Evolutionary conservation across 1,140 invertebrate species (phyloP).

Genomic region (Panagrolaimus sp.): DNA sequence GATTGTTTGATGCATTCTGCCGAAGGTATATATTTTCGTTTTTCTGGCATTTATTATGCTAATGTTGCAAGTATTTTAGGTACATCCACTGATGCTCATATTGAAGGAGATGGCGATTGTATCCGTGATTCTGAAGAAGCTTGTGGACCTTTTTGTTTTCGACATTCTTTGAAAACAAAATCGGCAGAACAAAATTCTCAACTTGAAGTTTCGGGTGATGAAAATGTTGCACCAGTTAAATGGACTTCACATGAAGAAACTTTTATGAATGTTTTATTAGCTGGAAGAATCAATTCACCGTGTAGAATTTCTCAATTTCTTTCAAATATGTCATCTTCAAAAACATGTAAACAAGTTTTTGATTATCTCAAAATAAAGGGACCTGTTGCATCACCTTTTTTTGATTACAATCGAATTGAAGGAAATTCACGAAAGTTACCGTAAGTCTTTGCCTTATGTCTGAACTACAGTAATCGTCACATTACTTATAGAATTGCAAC

Average conservation of each 20-base stretch:
- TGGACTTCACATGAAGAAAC: not conserved
- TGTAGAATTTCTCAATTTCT: not conserved
- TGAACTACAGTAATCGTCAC: not conserved
- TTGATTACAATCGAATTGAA: not conserved
- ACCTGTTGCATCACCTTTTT: not conserved
- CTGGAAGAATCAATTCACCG: not conserved
- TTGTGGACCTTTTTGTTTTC: not conserved
- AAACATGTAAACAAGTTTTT: not conserved
- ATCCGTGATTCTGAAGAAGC: not conserved
- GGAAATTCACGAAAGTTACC: not conserved
- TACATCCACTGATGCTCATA: not conserved
- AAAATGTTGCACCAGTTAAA: not conserved
- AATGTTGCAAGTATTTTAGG: not conserved
- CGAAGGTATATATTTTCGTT: no score
- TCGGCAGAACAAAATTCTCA: no score
- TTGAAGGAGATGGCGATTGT: slow-evolving; percentile 9
- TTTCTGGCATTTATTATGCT: not conserved
- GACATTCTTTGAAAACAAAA: not conserved
- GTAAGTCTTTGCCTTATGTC: not conserved
- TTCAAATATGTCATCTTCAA: not conserved
- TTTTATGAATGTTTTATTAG: not conserved
- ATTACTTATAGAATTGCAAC: not conserved
- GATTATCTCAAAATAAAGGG: not conserved
- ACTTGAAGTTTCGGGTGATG: no score
- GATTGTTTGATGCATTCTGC: not conserved